Conservation (phyloP, 2,888 invertebrate genomes). For the Zygothrica quintamaculata region DNA sequence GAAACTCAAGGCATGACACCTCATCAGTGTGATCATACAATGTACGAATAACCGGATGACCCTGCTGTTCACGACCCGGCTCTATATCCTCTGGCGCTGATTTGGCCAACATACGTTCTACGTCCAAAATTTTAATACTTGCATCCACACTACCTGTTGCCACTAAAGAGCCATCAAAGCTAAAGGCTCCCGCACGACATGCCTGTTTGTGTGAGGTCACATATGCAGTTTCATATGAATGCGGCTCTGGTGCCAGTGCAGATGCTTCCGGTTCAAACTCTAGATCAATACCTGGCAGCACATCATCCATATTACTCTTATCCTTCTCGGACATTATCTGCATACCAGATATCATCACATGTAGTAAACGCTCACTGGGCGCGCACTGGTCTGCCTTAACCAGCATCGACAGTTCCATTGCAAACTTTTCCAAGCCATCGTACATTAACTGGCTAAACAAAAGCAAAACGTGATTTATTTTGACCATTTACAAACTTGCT, state of each 20-base stretch:
- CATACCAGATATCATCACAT: constrained; percentile 93
- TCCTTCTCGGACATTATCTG: constrained; percentile 91
- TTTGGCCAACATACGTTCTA: constrained; percentile 99
- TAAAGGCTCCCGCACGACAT: constrained; percentile 98
- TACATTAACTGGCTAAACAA: constrained; percentile 95
- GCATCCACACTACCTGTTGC: constrained; percentile 99
- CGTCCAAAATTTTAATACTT: constrained; percentile 99
- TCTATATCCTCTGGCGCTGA: constrained; percentile 96
- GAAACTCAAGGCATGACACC: constrained; percentile 98
- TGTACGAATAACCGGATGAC: constrained; percentile 99
- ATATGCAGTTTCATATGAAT: constrained; percentile 98
- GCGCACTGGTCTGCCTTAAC: constrained; percentile 97
- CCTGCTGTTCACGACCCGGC: constrained; percentile 93
- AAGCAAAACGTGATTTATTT: neutral
- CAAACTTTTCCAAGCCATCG: constrained; percentile 97
- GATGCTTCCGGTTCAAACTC: constrained; percentile 98
- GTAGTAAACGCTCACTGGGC: constrained; percentile 96
- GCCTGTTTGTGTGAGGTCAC: constrained; percentile 99
- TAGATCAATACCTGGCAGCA: constrained; percentile 88
- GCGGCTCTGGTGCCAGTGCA: constrained; percentile 97
- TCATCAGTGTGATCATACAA: constrained; percentile 97
- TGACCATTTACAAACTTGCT: constrained; percentile 10
- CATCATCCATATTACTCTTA: constrained; percentile 84
- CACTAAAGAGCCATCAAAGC: constrained; percentile 96
- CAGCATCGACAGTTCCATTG: constrained; percentile 91